Evolutionary conservation across 2,888 invertebrate species (phyloP), one percentile per base, ranked within the genome.

Genomic region (Leuctra nigra): DNA sequence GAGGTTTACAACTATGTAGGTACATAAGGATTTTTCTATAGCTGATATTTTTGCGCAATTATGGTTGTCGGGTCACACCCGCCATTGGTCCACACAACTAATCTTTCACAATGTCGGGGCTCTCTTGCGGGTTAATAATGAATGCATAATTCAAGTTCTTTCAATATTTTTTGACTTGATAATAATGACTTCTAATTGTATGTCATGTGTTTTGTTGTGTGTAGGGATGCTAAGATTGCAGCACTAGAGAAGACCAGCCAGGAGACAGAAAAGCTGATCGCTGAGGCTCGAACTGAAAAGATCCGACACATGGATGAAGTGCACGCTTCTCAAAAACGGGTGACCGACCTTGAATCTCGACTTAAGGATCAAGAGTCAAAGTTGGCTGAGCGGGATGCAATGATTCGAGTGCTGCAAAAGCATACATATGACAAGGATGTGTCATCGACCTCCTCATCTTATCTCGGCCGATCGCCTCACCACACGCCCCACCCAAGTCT

Each of bases 291-390:
- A 63, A 85, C 82, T 60, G 91, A 92, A 68, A 90, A 91, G 71
- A 84, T 91, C 67, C 81, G 87, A 52, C 91, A 91, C 68, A 88
- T 92, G 87, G 91, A 91, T 69, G 91, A 91, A 68, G 80, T 91
- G 23, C 90, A 91, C 68, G 84, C 84, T 9, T 87, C 90, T 6
- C 88, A 91, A 71, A 87, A 88, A 69, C 87, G 86, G 69, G 80
- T 87, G n/a, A 86, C 90, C 1, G 91, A 91, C 69, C 75, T 91
- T 18, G 91, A 92, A 73, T 83, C 88, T 68, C 86, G 85, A 88
- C 89, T 90, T 64, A 91, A 91, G 70, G 89, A 90, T 71, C 73
- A 91, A 61, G 91, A 93, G 71, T 89, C 90, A 2, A 89, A 91
- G 68, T 79, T 93, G 56, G 89, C 90, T 0, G 92, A 93, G 70